A percentile compares a stretch with the other conserved stretches of the same genome.
Evolutionary conservation across 2,113 vertebrate species (phyloP).

Genomic region (Asarcornis scutulata): DNA sequence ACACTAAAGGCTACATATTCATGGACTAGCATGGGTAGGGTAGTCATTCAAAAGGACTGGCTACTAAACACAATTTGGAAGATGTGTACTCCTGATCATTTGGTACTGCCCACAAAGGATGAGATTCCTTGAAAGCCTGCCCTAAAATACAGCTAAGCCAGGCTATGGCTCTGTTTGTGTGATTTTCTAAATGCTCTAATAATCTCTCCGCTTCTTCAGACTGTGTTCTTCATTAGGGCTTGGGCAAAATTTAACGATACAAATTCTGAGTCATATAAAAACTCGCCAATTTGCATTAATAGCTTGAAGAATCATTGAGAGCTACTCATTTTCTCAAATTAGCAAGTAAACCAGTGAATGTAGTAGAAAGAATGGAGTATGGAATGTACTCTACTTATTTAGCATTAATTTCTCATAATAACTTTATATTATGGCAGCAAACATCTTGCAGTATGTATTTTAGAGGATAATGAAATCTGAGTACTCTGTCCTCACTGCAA

Average conservation of each 20-base stretch:
- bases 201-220: neutral
- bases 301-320: constrained; percentile 58
- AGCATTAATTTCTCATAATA: constrained; percentile 19
- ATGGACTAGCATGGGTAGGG: neutral
- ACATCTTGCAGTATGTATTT: constrained; percentile 12
- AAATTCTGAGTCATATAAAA: constrained; percentile 43
- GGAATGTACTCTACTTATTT: neutral
- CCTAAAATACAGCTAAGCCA: neutral
- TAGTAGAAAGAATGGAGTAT: neutral
- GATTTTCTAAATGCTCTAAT: neutral
- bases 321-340: constrained; percentile 62
- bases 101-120: neutral
- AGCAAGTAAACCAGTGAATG: constrained; percentile 41
- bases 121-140: neutral
- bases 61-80: neutral
- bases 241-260: neutral
- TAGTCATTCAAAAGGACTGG: neutral
- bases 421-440: constrained; percentile 6
- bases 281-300: constrained; percentile 59
- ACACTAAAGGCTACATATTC: neutral
- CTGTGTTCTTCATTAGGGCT: constrained; percentile 18
- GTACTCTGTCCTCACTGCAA: neutral
- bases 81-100: neutral
- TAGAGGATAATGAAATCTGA: neutral
- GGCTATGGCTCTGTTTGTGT: neutral